Percentiles rank a stretch among this genome's conserved stretches.
Conservation (phyloP, 2,113 vertebrate species). For the Istiophorus platypterus region DNA sequence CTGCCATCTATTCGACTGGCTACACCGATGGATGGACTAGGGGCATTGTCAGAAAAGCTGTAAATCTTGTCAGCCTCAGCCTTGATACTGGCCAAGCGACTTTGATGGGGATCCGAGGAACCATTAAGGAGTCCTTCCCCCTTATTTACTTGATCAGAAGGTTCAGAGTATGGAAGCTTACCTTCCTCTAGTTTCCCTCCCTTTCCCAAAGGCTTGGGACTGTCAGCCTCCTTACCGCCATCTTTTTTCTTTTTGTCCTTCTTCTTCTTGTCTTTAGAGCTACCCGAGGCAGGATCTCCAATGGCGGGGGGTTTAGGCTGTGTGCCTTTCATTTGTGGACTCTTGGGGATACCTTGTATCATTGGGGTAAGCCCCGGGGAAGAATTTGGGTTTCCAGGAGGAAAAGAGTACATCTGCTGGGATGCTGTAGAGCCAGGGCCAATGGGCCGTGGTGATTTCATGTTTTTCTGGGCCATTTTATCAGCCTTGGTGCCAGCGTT, state of each 20-base stretch:
- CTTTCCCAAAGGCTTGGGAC: constrained; percentile 91
- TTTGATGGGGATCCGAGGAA: constrained; percentile 94
- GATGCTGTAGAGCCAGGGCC: constrained; percentile 85
- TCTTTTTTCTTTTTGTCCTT: constrained; percentile 99
- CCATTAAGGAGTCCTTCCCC: constrained; percentile 94
- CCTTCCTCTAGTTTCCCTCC: constrained; percentile 91
- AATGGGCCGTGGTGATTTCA: constrained; percentile 92
- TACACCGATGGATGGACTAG: constrained; percentile 94
- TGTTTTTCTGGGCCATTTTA: constrained; percentile 92
- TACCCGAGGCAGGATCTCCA: constrained; percentile 91
- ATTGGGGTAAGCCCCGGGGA: constrained; percentile 88
- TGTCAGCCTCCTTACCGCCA: constrained; percentile 90
- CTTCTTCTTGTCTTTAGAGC: constrained; percentile 98
- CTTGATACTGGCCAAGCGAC: constrained; percentile 97
- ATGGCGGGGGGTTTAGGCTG: constrained; percentile 93
- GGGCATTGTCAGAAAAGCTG: constrained; percentile 97
- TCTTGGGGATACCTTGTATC: constrained; percentile 94
- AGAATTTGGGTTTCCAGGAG: constrained; percentile 90
- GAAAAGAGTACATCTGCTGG: constrained; percentile 93
- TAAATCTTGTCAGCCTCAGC: constrained; percentile 98
- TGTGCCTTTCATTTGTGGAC: constrained; percentile 95
- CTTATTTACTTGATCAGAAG: constrained; percentile 88
- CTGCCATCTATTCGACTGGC: constrained; percentile 91
- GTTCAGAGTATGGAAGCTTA: constrained; percentile 93
- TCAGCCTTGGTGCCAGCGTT: constrained; percentile 87